Percentiles rank a stretch among this genome's conserved stretches.
Conservation (phyloP, 2,113 vertebrate genomes). For the Cichladusa arquata region DNA sequence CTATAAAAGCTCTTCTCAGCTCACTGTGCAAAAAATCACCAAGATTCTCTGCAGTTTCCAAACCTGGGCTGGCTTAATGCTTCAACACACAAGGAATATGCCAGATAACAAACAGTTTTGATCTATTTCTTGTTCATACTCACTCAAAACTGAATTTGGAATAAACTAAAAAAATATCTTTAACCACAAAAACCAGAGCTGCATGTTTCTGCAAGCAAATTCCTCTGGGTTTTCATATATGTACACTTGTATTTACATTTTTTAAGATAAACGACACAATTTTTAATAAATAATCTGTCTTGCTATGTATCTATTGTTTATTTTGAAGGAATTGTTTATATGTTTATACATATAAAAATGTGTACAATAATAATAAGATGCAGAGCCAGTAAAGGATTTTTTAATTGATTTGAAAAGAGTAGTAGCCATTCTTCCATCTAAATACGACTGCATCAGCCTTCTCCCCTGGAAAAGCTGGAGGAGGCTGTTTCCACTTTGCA, state of each 20-base stretch:
- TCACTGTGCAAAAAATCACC: neutral
- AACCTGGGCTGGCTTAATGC: neutral
- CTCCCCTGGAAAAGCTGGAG: neutral
- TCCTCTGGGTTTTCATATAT: neutral
- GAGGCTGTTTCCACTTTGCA: neutral
- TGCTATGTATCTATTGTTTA: neutral
- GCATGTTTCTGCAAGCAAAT: neutral
- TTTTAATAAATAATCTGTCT: neutral
- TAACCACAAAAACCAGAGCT: accelerated
- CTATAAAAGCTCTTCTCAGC: neutral
- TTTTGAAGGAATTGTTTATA: accelerated
- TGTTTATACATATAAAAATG: neutral
- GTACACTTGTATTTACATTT: neutral
- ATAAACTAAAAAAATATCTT: neutral
- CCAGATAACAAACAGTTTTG: neutral
- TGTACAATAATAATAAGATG: neutral
- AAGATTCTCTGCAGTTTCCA: neutral
- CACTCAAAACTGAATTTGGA: neutral
- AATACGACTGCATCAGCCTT: accelerated
- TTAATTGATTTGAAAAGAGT: neutral
- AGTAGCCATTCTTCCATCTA: accelerated
- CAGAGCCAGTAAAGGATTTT: neutral
- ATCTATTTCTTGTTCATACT: neutral
- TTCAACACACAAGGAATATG: neutral
- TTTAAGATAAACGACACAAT: too few relatives aligned